Evolutionary conservation across 2,888 invertebrate genomes (phyloP).

Genomic region (Prosapia bicincta): DNA sequence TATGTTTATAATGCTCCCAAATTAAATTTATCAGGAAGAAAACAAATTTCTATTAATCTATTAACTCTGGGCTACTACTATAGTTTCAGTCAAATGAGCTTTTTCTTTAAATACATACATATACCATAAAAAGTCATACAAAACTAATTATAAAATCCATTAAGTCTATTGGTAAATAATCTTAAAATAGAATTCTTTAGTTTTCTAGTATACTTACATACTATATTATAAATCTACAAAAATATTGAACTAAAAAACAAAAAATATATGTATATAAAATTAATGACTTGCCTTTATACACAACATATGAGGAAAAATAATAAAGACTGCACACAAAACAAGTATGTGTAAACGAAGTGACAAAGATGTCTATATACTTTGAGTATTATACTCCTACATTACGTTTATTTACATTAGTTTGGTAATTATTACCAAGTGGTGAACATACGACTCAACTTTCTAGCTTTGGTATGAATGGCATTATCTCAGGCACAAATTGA

Average conservation of each 20-base stretch:
- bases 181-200: neutral
- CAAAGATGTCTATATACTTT: neutral
- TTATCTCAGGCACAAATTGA: constrained; percentile 25
- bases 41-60: no score
- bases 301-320: neutral
- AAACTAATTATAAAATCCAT: neutral
- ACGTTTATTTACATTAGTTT: neutral
- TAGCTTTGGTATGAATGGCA: constrained; percentile 27
- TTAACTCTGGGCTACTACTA: no score
- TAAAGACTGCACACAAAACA: neutral
- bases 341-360: neutral
- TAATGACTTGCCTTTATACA: neutral
- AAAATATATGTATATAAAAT: constrained; percentile 2
- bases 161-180: neutral
- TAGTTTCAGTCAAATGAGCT: neutral
- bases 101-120: neutral
- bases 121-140: neutral
- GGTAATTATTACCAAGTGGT: neutral
- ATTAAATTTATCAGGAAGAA: no score
- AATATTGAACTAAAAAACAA: neutral
- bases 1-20: no score
- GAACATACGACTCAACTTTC: constrained; percentile 3
- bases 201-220: neutral
- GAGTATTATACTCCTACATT: neutral
- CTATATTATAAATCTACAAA: neutral